These are phyloP conservation scores for Hemicrepidius hirtus DNA, from an alignment of 2,888 invertebrate genomes.

Conservation along the genomic window DNA sequence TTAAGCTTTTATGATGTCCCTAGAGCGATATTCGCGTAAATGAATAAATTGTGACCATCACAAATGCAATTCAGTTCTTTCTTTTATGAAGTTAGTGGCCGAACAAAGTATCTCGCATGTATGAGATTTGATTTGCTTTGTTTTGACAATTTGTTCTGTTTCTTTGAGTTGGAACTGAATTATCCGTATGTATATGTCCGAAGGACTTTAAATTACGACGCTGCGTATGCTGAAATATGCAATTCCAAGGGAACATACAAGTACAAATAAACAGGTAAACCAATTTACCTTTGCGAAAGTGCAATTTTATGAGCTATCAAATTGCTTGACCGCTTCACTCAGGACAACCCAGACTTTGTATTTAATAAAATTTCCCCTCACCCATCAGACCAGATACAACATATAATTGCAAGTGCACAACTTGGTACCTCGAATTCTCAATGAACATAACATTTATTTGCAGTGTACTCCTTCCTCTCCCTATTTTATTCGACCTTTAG, in stretches of 20 bases:
- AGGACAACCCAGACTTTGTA: conserved; percentile 19
- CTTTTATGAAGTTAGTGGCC: conserved; percentile 63
- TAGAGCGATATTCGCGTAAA: conserved; percentile 64
- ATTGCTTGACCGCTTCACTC: conserved; percentile 43
- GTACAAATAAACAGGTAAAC: conserved; percentile 41
- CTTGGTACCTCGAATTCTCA: too few relatives aligned
- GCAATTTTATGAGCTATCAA: conserved; percentile 40
- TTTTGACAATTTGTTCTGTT: conserved; percentile 67
- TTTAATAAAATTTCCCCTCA: background rate
- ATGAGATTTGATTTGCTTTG: conserved; percentile 62
- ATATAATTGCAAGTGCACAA: too few relatives aligned
- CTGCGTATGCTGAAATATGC: conserved; percentile 65
- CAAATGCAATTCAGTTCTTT: conserved; percentile 62
- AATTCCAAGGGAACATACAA: conserved; percentile 59
- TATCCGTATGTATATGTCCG: conserved; percentile 63
- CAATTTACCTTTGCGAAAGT: conserved; percentile 44
- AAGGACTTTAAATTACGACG: conserved; percentile 65
- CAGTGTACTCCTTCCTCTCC: too few relatives aligned
- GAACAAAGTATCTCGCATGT: conserved; percentile 48
- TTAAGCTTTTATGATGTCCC: conserved; percentile 63
- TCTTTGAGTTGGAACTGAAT: conserved; percentile 66
- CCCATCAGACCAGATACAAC: too few relatives aligned
- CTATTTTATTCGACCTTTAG: too few relatives aligned
- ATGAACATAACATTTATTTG: too few relatives aligned
- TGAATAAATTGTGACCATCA: conserved; percentile 67